Conservation (phyloP, 2,113 vertebrate species). For the Platanista minor region DNA sequence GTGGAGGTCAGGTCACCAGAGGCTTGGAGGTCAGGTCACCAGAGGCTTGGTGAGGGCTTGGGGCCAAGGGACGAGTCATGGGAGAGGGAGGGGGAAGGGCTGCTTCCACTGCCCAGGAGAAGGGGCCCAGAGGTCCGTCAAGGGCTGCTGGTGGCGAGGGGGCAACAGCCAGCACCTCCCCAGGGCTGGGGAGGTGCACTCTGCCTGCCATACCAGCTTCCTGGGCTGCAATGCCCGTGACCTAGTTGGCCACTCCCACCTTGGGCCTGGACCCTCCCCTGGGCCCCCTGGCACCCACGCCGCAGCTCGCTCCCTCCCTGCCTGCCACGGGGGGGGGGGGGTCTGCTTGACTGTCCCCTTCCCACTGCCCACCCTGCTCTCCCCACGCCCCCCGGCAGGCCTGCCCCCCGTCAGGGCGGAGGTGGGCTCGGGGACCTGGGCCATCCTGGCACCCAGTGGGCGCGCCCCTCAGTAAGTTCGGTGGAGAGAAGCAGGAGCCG, state of each 20-base stretch:
- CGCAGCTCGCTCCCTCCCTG: accelerated
- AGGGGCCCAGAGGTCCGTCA: neutral
- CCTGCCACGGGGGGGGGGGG: neutral
- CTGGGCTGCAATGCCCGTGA: accelerated
- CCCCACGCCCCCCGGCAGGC: neutral
- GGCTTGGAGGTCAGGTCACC: neutral
- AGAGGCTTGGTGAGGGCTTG: neutral
- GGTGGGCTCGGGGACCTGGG: too few relatives aligned
- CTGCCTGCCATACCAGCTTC: neutral
- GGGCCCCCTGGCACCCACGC: neutral
- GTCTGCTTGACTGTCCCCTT: neutral
- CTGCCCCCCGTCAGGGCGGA: neutral
- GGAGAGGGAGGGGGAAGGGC: neutral
- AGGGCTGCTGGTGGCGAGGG: neutral
- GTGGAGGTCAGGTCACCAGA: neutral
- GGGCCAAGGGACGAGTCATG: neutral
- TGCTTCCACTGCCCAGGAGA: neutral
- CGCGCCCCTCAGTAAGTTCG: accelerated
- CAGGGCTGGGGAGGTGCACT: neutral
- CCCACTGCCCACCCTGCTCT: neutral
- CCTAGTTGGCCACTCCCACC: neutral
- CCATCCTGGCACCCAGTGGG: neutral
- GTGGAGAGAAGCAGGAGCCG: neutral
- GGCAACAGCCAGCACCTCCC: neutral
- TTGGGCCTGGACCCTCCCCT: neutral